Evolutionary conservation across 92 coral and sea anemone species (phyloP).

Genomic region (Galaxea fascicularis): DNA sequence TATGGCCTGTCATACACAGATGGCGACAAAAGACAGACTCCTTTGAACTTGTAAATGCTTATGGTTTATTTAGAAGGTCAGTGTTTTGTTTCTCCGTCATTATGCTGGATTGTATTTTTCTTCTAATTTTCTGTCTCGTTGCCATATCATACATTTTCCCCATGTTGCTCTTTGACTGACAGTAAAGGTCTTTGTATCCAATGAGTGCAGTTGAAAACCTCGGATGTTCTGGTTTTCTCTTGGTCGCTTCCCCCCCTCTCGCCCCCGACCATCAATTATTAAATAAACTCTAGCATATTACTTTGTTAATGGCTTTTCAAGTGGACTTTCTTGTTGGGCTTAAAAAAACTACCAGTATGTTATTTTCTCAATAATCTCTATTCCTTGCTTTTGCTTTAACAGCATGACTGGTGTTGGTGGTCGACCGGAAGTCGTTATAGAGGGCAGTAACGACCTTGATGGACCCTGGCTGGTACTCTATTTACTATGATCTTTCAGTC

Average conservation of each 20-base stretch:
- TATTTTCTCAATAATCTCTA: neutral
- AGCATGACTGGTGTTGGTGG: slow-evolving; percentile 99
- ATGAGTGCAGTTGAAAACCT: no score
- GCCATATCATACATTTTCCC: neutral
- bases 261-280: no score
- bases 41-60: slow-evolving; percentile 83
- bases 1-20: slow-evolving; percentile 94
- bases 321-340: no score
- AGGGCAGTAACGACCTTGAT: slow-evolving; percentile 83
- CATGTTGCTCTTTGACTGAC: neutral
- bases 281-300: no score
- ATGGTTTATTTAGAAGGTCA: slow-evolving; percentile 95
- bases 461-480: slow-evolving; percentile 93
- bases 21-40: slow-evolving; percentile 75
- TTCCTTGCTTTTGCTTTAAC: neutral
- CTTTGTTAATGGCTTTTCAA: no score
- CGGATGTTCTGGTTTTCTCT: no score
- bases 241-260: no score
- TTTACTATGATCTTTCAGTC: neutral
- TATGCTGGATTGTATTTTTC: neutral
- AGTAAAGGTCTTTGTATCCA: no score
- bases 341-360: no score
- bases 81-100: neutral
- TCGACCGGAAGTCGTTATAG: slow-evolving; percentile 92
- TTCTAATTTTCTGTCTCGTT: neutral